Conservation (phyloP, 2,888 invertebrate species). For the Nomada flava region DNA sequence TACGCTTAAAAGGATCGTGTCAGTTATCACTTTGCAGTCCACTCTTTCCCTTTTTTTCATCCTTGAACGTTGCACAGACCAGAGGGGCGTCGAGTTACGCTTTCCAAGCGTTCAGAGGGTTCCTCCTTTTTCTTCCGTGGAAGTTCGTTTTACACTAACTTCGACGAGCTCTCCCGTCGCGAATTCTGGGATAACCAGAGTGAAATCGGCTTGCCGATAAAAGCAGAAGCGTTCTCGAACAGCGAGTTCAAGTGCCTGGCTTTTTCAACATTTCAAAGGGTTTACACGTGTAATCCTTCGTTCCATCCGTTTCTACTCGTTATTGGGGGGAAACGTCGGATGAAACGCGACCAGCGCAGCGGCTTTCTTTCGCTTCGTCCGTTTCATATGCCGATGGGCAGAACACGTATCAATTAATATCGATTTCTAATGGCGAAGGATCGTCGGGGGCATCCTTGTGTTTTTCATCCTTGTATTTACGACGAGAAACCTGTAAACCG, state of each 20-base stretch:
- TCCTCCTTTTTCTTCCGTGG: neutral
- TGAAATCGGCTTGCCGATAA: neutral
- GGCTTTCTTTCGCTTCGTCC: too few species aligned
- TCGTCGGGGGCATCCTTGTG: too few species aligned
- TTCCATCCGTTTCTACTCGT: too few species aligned
- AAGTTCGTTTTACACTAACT: neutral
- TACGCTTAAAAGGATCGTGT: slow-evolving; percentile 34
- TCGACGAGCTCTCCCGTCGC: neutral
- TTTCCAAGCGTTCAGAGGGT: slow-evolving; percentile 9
- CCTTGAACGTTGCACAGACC: too few species aligned
- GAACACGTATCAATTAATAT: too few species aligned
- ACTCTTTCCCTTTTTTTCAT: slow-evolving; percentile 23
- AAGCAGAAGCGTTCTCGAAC: neutral
- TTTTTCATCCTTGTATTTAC: too few species aligned
- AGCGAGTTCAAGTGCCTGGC: neutral
- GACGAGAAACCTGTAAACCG: too few species aligned
- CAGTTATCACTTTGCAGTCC: slow-evolving; percentile 40
- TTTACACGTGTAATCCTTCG: neutral
- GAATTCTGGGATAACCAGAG: neutral
- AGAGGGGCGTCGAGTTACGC: slow-evolving; percentile 27
- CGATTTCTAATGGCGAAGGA: too few species aligned
- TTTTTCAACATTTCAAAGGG: neutral
- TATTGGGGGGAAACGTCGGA: neutral
- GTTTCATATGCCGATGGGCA: too few species aligned
- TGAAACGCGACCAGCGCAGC: neutral